Conservation (phyloP, 1,140 invertebrate genomes). For the Anastatus disparis region DNA sequence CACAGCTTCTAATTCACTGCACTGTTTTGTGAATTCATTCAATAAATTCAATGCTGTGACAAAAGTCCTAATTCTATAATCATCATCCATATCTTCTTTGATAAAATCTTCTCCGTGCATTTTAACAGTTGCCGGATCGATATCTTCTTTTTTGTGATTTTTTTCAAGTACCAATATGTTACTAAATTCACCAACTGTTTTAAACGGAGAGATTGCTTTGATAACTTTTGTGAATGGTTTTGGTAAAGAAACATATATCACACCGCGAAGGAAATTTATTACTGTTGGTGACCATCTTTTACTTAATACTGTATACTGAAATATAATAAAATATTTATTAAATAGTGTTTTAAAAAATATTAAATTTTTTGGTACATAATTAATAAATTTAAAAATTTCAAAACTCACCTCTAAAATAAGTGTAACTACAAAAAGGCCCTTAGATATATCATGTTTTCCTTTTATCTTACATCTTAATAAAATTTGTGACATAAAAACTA, state of each 20-base stretch:
- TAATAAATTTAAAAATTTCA: not conserved
- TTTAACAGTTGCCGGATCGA: conserved; percentile 55
- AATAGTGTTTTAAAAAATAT: conserved; percentile 36
- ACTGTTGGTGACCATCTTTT: conserved; percentile 83
- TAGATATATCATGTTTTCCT: conserved; percentile 75
- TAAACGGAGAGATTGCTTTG: conserved; percentile 75
- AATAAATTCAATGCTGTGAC: conserved; percentile 68
- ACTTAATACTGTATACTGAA: conserved; percentile 81
- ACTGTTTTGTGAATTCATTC: conserved; percentile 69
- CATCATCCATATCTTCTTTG: conserved; percentile 67
- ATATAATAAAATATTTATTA: conserved; percentile 43
- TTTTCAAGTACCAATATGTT: conserved; percentile 69
- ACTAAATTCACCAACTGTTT: conserved; percentile 65
- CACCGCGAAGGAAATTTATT: conserved; percentile 79
- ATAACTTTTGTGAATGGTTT: conserved; percentile 67
- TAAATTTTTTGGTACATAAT: too few species aligned
- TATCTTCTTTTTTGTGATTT: conserved; percentile 59
- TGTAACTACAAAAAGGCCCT: conserved; percentile 81
- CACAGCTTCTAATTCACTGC: conserved; percentile 67
- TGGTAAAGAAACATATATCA: conserved; percentile 74
- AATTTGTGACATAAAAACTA: conserved; percentile 86
- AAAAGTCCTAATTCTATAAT: conserved; percentile 72
- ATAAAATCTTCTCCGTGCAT: conserved; percentile 68
- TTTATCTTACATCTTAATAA: conserved; percentile 73
- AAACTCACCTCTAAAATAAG: conserved; percentile 77